These are phyloP conservation scores for Microdon myrmicae DNA, from an alignment of 2,888 invertebrate genomes.

Conservation along the genomic window DNA sequence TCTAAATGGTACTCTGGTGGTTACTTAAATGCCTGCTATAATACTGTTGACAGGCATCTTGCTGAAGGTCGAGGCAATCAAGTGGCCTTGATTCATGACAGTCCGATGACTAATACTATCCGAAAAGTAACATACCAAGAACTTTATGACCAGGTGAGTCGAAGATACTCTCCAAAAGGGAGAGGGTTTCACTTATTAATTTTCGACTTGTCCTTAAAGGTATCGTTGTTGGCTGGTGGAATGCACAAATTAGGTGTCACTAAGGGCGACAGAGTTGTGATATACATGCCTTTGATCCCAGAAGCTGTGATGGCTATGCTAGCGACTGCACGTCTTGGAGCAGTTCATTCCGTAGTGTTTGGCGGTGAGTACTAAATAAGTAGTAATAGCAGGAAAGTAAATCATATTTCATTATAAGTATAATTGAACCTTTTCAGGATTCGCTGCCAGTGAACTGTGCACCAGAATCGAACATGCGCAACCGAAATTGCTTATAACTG, in stretches of 20 bases:
- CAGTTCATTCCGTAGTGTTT: constrained; percentile 94
- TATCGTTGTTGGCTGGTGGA: constrained; percentile 79
- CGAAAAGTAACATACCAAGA: constrained; percentile 84
- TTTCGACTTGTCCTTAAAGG: constrained; percentile 35
- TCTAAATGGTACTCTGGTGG: constrained; percentile 92
- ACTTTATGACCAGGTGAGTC: constrained; percentile 78
- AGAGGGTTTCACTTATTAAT: neutral
- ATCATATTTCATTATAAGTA: neutral
- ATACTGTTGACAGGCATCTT: constrained; percentile 91
- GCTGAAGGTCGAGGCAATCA: constrained; percentile 80
- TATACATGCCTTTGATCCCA: constrained; percentile 95
- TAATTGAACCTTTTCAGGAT: no score
- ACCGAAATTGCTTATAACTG: constrained; percentile 88
- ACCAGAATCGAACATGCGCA: constrained; percentile 87
- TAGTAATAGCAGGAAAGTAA: neutral
- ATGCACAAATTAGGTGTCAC: constrained; percentile 80
- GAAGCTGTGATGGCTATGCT: constrained; percentile 90
- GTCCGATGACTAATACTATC: constrained; percentile 83
- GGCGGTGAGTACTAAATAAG: constrained; percentile 73
- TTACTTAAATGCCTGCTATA: constrained; percentile 91
- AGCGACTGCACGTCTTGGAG: constrained; percentile 87
- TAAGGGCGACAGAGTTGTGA: constrained; percentile 85
- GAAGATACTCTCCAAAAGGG: neutral
- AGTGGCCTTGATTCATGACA: constrained; percentile 88
- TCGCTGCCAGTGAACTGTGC: constrained; percentile 88